phyloP scores from a whole-genome alignment of 2,888 invertebrate species.

The Pterostichus madidus region DNA sequence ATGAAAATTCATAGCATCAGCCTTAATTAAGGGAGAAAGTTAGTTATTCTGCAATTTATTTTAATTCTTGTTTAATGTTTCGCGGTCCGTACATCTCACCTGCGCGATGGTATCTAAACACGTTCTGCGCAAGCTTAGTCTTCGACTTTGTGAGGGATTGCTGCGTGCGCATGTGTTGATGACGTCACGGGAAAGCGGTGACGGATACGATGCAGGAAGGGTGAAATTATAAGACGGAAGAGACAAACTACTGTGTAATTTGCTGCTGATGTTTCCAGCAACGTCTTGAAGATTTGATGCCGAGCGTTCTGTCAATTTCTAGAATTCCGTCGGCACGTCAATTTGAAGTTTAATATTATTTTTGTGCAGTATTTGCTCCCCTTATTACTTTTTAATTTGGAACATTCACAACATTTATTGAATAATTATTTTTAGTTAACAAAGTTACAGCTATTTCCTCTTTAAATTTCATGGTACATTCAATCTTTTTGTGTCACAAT shows the following conservation, averaged over 20 bases:
- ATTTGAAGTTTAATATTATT: conserved; percentile 37
- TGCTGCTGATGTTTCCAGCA: conserved; percentile 25
- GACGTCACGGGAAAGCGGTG: conserved; percentile 33
- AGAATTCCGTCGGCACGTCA: conserved; percentile 14
- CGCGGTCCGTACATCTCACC: conserved; percentile 40
- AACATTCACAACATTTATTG: neutral
- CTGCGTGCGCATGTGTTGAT: conserved; percentile 31
- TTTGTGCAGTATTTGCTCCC: conserved; percentile 5
- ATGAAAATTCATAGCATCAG: conserved; percentile 67
- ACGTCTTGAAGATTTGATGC: conserved; percentile 32
- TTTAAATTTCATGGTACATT: neutral
- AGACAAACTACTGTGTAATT: conserved; percentile 61
- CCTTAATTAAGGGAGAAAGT: conserved; percentile 67
- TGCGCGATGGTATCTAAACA: neutral
- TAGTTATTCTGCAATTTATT: conserved; percentile 67
- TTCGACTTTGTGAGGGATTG: neutral
- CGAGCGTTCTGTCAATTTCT: conserved; percentile 39
- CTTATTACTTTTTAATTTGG: conserved; percentile 28
- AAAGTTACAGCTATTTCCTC: neutral
- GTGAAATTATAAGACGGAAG: conserved; percentile 62
- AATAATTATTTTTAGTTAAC: neutral
- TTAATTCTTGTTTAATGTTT: conserved; percentile 67
- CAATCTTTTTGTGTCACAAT: too few species aligned
- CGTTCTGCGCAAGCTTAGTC: neutral
- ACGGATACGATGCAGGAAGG: conserved; percentile 58